Conservation (phyloP, 2,113 vertebrate genomes). For the Ictidomys tridecemlineatus region DNA sequence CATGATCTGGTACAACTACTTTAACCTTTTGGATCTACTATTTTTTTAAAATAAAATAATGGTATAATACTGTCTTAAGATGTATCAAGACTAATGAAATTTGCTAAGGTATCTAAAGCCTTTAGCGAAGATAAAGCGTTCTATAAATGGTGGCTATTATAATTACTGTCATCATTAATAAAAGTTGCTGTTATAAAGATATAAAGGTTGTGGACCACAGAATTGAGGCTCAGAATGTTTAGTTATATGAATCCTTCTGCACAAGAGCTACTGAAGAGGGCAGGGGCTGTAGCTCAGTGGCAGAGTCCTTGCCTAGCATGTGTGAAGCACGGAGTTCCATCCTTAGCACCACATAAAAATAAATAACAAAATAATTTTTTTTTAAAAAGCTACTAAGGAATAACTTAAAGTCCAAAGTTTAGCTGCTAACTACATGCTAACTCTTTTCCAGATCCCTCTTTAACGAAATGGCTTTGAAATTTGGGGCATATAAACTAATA, state of each 20-base stretch:
- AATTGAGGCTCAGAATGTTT: background rate
- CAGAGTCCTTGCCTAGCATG: no score
- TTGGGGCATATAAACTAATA: background rate
- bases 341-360: no score
- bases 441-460: background rate
- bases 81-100: background rate
- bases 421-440: background rate
- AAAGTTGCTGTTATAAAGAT: background rate
- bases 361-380: no score
- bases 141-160: background rate
- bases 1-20: background rate
- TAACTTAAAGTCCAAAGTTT: background rate
- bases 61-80: background rate
- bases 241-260: background rate
- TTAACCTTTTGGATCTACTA: background rate
- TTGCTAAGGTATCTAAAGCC: background rate
- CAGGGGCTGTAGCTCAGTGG: no score
- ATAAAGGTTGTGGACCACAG: background rate
- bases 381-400: background rate
- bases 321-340: no score
- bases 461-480: slow-evolving; percentile 43
- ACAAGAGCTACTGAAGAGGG: background rate
- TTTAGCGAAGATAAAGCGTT: background rate
- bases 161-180: background rate
- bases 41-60: background rate